Percentiles rank a stretch among this genome's conserved stretches.
These are phyloP conservation scores for Microtus pennsylvanicus DNA, from an alignment of 2,113 vertebrate genomes.

Conservation along the genomic window DNA sequence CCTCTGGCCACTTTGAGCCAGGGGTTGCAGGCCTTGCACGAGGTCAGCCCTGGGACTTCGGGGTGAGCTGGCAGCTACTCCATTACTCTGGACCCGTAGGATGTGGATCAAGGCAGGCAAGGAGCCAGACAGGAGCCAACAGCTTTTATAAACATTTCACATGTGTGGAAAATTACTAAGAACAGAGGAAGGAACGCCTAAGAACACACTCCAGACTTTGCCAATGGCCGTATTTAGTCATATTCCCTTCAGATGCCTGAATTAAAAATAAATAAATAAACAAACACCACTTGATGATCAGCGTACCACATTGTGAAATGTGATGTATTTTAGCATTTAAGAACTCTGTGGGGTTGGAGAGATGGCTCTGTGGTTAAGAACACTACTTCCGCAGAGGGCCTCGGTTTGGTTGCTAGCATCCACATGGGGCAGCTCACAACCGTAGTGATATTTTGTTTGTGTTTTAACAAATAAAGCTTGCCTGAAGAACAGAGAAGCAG, in stretches of 20 bases:
- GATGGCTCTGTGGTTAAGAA: background rate
- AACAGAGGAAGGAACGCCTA: background rate
- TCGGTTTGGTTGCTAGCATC: background rate
- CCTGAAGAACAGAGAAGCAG: no score
- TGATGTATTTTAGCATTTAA: accelerated
- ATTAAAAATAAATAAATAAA: background rate
- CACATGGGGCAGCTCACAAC: background rate
- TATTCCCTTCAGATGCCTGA: background rate
- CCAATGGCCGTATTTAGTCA: accelerated
- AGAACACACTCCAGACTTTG: background rate
- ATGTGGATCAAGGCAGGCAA: background rate
- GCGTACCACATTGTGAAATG: background rate
- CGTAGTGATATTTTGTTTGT: no score
- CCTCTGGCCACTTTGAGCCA: background rate
- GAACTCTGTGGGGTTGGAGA: background rate
- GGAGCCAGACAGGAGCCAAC: background rate
- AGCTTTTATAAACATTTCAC: background rate
- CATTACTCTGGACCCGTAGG: background rate
- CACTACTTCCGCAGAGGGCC: background rate
- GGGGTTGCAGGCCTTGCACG: background rate
- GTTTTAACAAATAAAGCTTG: no score
- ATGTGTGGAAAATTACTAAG: background rate
- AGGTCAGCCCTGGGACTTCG: no score
- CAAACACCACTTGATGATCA: background rate
- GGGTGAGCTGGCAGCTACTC: no score